phyloP scores from a whole-genome alignment of 1,140 invertebrate genomes.

The Musca vetustissima region DNA sequence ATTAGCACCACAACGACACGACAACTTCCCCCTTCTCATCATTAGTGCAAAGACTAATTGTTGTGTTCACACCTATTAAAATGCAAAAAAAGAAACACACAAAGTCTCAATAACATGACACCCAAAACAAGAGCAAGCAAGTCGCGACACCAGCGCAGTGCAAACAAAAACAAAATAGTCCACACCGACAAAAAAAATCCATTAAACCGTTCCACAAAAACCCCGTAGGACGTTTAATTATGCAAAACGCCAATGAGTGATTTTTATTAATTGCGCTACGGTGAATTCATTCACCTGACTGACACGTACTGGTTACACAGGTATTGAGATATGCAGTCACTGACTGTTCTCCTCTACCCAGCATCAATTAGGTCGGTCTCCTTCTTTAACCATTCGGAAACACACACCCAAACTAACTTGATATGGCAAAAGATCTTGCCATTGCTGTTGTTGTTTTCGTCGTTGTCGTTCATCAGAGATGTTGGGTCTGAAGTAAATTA shows the following conservation, averaged over 20 bases:
- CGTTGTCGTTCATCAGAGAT: no score
- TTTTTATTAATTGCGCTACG: constrained; percentile 20
- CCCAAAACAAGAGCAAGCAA: background rate
- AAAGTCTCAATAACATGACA: background rate
- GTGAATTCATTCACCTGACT: constrained; percentile 2
- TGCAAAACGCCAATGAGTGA: constrained; percentile 15
- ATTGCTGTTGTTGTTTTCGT: no score
- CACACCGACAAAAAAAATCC: background rate
- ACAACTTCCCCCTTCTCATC: background rate
- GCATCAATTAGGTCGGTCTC: no score
- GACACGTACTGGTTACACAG: background rate
- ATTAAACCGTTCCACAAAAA: background rate
- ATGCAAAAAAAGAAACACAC: background rate
- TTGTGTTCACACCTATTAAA: constrained; percentile 24
- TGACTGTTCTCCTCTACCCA: no score
- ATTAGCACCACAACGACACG: no score
- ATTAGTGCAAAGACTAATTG: constrained; percentile 18
- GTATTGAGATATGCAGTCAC: no score
- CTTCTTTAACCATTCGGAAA: no score
- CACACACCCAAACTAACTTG: no score
- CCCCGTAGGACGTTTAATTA: constrained; percentile 14
- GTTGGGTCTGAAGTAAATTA: no score
- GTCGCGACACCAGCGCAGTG: background rate
- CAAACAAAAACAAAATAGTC: no score
- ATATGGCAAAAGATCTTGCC: no score